Conservation (phyloP, 2,113 vertebrate genomes). For the Lipophrys pholis region DNA sequence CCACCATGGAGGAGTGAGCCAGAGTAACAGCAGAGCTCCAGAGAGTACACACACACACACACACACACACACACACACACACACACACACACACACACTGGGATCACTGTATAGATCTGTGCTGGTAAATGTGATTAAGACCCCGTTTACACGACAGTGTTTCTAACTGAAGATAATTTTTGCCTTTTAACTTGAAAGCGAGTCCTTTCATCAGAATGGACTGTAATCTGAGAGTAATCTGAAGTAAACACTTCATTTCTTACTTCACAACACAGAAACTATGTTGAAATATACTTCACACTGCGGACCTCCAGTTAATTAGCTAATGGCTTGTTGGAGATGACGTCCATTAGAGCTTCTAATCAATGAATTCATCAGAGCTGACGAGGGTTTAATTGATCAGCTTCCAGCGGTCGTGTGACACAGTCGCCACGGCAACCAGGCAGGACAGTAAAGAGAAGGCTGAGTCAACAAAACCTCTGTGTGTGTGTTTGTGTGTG, state of each 20-base stretch:
- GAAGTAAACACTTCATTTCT: too few species aligned
- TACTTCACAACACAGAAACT: too few species aligned
- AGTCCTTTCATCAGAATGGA: too few species aligned
- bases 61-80: not conserved
- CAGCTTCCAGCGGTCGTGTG: constrained; percentile 40
- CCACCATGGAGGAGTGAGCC: constrained; percentile 1
- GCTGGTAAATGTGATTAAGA: too few species aligned
- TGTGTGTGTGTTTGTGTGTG: constrained; percentile 1
- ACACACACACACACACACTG: not conserved
- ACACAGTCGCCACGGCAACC: constrained; percentile 48
- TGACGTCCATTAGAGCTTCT: constrained; percentile 52
- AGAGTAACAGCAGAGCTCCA: constrained; percentile 27
- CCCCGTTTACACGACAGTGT: too few species aligned
- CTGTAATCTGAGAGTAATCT: not conserved
- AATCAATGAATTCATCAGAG: constrained; percentile 68
- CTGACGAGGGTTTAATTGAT: constrained; percentile 64
- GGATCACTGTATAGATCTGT: not conserved
- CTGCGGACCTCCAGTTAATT: constrained; percentile 49
- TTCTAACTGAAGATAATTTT: too few species aligned
- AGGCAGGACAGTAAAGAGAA: constrained; percentile 13
- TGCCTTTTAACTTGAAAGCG: too few species aligned
- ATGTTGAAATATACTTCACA: not conserved
- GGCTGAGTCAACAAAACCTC: constrained; percentile 47
- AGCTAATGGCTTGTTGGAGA: constrained; percentile 71
- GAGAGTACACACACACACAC: constrained; percentile 22